Evolutionary conservation across 2,797 vertebrate genomes (phyloP), one percentile per base, ranked within the genome.

Genomic region (Alosa sapidissima): DNA sequence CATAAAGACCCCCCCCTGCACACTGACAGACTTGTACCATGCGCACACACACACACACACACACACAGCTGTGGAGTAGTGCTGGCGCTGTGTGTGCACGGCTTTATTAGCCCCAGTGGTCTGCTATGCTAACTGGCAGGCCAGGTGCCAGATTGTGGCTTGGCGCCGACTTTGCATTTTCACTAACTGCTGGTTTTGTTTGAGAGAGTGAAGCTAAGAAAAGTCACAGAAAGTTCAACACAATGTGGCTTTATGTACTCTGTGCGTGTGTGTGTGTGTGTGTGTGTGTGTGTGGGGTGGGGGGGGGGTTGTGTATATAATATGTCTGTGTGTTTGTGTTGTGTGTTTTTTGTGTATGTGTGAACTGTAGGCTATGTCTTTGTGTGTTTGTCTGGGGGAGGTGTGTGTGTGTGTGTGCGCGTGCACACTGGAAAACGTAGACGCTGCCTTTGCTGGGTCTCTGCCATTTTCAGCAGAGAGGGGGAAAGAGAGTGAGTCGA

Each of bases 41-140:
- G 19, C 21, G 8, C 55, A 58, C 19, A n/a, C 16, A 16, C 33
- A 45, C 16, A 45, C 5, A 78, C 4, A 78, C 3, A 45, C 16
- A 45, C 5, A 78, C 4, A 78, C 3, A 45, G 36, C 36, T 78
- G 68, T 72, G 36, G 36, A 78, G 72, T 78, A 19, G 72, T 19
- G 72, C 72, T 78, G 72, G 72, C 72, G 41, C 14, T 78, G 72
- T 21, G 36, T 45, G 72, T 21, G 72, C 16, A 21, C 14, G 16
- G 72, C 72, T 93, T 93, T 93, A 94, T 94, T 94, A 92, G 92
- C 89, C 90, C 93, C 93, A 90, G 89, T 93, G 92, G 93, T 92
- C 92, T 92, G 92, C 94, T 95, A 94, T 94, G 93, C 94, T 93
- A 93, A 91, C 93, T 92, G 87, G 88, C 78, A 91, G 93, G 93